A percentile compares a stretch with the other conserved stretches of the same genome.
These are phyloP conservation scores for Fissipunctia ypsillon DNA, from an alignment of 2,888 invertebrate species.

Conservation along the genomic window DNA sequence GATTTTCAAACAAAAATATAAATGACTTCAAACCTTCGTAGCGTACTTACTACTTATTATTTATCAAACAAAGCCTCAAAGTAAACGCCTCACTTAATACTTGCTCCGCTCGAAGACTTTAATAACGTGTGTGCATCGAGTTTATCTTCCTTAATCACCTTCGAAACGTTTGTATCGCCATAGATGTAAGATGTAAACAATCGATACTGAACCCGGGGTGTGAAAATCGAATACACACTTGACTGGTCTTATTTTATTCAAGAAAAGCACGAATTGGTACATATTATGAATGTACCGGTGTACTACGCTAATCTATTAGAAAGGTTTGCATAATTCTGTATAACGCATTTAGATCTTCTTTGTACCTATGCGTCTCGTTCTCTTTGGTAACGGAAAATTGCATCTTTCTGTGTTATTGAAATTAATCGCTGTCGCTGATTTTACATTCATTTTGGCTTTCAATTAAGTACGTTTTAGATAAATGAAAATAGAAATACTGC, in stretches of 20 bases:
- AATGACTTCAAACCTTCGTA: background rate
- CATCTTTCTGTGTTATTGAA: background rate
- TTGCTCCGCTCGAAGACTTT: slow-evolving; percentile 30
- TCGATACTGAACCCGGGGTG: slow-evolving; percentile 38
- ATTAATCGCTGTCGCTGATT: slow-evolving; percentile 15
- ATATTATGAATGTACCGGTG: slow-evolving; percentile 1
- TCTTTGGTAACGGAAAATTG: slow-evolving; percentile 15
- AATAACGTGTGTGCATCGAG: slow-evolving; percentile 44
- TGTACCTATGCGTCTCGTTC: background rate
- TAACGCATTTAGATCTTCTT: slow-evolving; percentile 5
- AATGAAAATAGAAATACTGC: background rate
- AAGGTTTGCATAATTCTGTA: slow-evolving; percentile 38
- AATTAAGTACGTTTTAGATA: background rate
- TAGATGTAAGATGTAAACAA: slow-evolving; percentile 35
- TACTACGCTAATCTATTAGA: slow-evolving; percentile 38
- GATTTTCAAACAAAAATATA: background rate
- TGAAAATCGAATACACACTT: slow-evolving; percentile 38
- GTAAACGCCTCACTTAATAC: slow-evolving; percentile 36
- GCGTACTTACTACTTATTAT: slow-evolving; percentile 13
- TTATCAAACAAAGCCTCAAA: slow-evolving; percentile 48
- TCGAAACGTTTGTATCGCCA: slow-evolving; percentile 29
- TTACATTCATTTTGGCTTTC: background rate
- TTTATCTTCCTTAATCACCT: slow-evolving; percentile 54
- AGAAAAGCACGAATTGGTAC: slow-evolving; percentile 11
- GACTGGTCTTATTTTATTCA: slow-evolving; percentile 39